Evolutionary conservation across 1,140 invertebrate genomes (phyloP).

Genomic region (Dendrolimus kikuchii): DNA sequence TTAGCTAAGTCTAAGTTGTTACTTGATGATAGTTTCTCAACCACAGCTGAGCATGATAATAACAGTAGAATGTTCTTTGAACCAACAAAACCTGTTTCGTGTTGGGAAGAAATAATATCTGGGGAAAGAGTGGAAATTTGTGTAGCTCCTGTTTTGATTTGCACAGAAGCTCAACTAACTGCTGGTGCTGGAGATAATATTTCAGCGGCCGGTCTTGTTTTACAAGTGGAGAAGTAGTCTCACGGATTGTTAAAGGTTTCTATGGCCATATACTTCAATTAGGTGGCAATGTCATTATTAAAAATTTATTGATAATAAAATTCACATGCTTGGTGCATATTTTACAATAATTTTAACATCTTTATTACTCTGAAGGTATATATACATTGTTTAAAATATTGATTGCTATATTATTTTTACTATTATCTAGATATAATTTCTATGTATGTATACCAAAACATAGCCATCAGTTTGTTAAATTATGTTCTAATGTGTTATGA

Average conservation of each 20-base stretch:
- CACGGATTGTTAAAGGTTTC: neutral
- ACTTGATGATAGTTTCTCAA: slow-evolving; percentile 90
- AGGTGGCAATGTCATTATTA: too few species aligned
- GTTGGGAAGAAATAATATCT: slow-evolving; percentile 82
- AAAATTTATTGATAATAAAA: too few species aligned
- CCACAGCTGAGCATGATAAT: slow-evolving; percentile 73
- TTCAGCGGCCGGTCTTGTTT: slow-evolving; percentile 85
- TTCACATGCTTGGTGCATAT: too few species aligned
- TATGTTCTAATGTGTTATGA: too few species aligned
- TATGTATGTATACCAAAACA: too few species aligned
- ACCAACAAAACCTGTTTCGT: slow-evolving; percentile 84
- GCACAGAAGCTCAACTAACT: slow-evolving; percentile 86
- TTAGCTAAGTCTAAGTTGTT: slow-evolving; percentile 80
- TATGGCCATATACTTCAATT: too few species aligned
- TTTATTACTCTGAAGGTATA: too few species aligned
- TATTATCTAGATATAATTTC: too few species aligned
- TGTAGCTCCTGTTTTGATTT: slow-evolving; percentile 89
- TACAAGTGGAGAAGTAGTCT: slow-evolving; percentile 77
- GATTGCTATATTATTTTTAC: too few species aligned
- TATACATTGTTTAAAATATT: too few species aligned
- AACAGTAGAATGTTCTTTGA: slow-evolving; percentile 76
- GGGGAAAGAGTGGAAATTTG: slow-evolving; percentile 79
- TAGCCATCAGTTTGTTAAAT: too few species aligned
- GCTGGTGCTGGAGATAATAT: slow-evolving; percentile 93
- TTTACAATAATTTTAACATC: too few species aligned